Evolutionary conservation across 2,797 vertebrate genomes (phyloP).

Genomic region (Hippocampus kuda): DNA sequence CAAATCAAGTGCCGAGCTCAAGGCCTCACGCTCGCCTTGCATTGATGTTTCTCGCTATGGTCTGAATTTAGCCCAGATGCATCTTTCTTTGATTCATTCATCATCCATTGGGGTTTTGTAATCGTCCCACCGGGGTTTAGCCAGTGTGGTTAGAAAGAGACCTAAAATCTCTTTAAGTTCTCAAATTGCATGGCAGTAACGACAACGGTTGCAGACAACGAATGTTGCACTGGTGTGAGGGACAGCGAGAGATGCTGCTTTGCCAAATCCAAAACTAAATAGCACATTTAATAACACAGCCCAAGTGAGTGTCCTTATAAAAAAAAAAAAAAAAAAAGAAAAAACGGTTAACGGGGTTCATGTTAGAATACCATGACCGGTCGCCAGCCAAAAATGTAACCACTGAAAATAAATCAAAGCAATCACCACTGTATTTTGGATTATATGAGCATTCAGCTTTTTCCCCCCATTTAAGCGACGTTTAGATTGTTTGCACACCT

Average conservation of each 20-base stretch:
- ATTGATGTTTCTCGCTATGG: background rate
- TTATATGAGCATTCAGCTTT: no score
- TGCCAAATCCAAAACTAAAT: background rate
- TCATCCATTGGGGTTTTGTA: background rate
- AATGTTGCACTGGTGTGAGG: conserved; percentile 20
- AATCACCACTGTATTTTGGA: no score
- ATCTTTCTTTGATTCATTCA: background rate
- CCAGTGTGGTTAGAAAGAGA: no score
- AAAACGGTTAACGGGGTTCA: no score
- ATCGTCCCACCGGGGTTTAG: no score
- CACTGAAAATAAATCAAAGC: no score
- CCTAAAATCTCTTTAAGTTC: background rate
- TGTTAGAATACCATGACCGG: no score
- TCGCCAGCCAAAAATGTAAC: no score
- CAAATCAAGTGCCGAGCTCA: background rate
- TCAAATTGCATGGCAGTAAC: background rate
- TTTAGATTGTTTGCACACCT: no score
- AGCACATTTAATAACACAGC: background rate
- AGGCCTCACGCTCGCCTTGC: background rate
- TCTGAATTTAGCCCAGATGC: background rate
- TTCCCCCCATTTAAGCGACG: no score
- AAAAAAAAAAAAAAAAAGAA: no score
- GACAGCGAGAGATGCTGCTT: background rate
- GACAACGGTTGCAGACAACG: conserved; percentile 32
- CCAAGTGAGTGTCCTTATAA: no score